Percentiles rank a stretch among this genome's conserved stretches.
phyloP scores from a whole-genome alignment of 2,113 vertebrate species.

The Gymnarchus niloticus region DNA sequence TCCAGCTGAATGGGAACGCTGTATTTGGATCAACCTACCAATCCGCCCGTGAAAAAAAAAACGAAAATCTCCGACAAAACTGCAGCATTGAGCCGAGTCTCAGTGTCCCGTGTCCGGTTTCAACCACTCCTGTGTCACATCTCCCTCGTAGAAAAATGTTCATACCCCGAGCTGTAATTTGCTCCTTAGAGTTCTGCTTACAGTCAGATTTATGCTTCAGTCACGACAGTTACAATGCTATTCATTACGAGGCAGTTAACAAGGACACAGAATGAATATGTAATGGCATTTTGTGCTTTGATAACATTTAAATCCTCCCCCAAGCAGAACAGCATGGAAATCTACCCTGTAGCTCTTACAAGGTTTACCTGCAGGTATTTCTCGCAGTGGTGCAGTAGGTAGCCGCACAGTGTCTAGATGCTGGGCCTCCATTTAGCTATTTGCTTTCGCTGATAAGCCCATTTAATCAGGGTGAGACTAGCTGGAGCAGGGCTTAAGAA shows the following conservation, averaged over 20 bases:
- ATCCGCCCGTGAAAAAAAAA: neutral
- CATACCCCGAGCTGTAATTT: no score
- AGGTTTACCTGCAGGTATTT: neutral
- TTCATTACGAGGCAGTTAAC: neutral
- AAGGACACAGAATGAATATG: neutral
- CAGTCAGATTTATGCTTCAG: neutral
- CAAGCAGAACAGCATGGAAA: neutral
- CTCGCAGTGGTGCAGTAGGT: neutral
- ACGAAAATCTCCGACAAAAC: neutral
- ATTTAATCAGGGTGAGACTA: neutral
- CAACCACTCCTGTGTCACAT: neutral
- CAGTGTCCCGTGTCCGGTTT: neutral
- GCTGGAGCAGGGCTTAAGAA: neutral
- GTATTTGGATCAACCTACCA: neutral
- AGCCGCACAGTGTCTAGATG: neutral
- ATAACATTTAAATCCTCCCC: conserved; percentile 6
- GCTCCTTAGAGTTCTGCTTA: neutral
- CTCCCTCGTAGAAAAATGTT: neutral
- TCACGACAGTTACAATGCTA: neutral
- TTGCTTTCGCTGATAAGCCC: conserved; percentile 7
- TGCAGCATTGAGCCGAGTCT: neutral
- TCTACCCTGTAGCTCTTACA: neutral
- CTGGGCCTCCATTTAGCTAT: neutral
- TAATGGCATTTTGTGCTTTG: neutral
- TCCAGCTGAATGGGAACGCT: neutral